These are phyloP conservation scores for Clinocottus analis DNA, from an alignment of 2,113 vertebrate species.

Conservation along the genomic window DNA sequence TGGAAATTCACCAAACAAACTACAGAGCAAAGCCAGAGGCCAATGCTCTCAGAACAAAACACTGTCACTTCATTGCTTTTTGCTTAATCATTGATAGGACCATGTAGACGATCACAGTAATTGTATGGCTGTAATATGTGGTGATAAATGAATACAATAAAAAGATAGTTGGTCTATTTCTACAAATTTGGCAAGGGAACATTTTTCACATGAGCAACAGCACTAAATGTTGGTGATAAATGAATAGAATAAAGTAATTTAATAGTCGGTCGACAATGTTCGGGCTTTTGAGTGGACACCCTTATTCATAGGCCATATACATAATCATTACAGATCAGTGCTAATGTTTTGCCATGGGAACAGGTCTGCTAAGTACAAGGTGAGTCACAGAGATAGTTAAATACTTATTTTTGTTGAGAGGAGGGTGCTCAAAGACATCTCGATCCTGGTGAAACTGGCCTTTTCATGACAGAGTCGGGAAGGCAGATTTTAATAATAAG, in stretches of 20 bases:
- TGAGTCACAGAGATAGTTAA: not conserved
- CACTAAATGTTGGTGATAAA: constrained; percentile 2
- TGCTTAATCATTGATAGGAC: not conserved
- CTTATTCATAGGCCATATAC: not conserved
- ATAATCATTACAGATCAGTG: not conserved
- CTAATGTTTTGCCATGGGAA: not conserved
- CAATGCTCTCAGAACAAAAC: constrained; percentile 28
- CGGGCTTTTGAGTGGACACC: not conserved
- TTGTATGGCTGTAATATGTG: not conserved
- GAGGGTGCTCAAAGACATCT: not conserved
- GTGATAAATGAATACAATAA: not conserved
- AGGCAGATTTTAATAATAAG: not conserved
- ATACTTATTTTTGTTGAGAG: not conserved
- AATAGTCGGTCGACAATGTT: not conserved
- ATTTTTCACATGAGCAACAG: too few species aligned
- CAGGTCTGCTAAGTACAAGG: not conserved
- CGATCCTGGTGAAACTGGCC: not conserved
- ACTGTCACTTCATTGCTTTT: not conserved
- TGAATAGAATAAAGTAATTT: not conserved
- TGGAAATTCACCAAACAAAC: constrained; percentile 25
- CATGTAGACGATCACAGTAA: not conserved
- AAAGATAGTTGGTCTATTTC: not conserved
- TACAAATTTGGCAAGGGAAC: too few species aligned
- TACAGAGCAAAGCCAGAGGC: constrained; percentile 18
- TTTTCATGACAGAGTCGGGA: not conserved